These are phyloP conservation scores for Acrocephalus scirpaceus DNA, from an alignment of 2,797 vertebrate genomes.

Conservation along the genomic window DNA sequence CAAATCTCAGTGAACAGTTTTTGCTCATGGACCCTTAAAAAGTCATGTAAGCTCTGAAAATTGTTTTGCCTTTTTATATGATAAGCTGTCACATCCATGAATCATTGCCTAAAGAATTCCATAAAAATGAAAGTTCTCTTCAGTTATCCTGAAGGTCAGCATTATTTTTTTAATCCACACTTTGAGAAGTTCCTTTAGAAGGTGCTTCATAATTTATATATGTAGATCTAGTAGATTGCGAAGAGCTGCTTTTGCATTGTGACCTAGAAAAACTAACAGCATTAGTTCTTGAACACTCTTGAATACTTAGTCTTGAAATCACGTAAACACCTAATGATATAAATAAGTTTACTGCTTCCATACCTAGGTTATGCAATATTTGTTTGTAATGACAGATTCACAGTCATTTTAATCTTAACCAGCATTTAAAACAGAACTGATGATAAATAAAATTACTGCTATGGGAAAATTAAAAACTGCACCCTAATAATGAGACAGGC, in stretches of 20 bases:
- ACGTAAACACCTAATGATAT: background rate
- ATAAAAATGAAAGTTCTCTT: background rate
- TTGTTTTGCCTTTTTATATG: background rate
- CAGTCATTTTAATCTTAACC: background rate
- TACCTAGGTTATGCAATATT: background rate
- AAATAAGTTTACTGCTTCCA: background rate
- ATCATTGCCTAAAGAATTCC: background rate
- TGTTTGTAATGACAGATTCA: background rate
- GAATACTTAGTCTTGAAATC: background rate
- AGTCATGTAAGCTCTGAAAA: conserved; percentile 6
- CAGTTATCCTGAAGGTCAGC: background rate
- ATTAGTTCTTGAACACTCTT: background rate
- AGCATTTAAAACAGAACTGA: background rate
- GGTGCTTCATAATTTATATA: background rate
- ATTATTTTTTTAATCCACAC: background rate
- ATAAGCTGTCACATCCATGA: background rate
- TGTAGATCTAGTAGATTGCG: background rate
- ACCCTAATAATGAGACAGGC: background rate
- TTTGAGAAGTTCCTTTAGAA: conserved; percentile 3
- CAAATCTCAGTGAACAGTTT: background rate
- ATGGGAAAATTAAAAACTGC: background rate
- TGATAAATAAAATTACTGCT: background rate
- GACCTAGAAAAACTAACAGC: background rate
- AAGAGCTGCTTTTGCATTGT: background rate
- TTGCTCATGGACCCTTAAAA: background rate